phyloP scores from a whole-genome alignment of 2,888 invertebrate genomes.

The Eudasyphora cyanicolor region DNA sequence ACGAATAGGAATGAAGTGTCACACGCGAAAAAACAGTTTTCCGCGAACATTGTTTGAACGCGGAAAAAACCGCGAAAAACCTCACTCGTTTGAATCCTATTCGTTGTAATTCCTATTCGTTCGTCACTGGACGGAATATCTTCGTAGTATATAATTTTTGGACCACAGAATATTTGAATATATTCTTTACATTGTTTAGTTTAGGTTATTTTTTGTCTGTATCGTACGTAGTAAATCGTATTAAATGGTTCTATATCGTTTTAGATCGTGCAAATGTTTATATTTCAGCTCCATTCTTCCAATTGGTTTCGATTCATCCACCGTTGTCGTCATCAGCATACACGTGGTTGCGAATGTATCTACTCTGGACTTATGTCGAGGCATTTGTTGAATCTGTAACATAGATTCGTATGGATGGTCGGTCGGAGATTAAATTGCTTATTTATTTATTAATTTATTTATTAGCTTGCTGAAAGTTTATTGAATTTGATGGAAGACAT shows the following conservation, averaged over 20 bases:
- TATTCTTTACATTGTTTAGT: too few relatives aligned
- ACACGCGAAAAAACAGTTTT: too few relatives aligned
- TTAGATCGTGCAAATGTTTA: background rate
- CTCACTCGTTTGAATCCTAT: too few relatives aligned
- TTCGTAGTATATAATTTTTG: too few relatives aligned
- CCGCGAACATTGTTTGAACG: too few relatives aligned
- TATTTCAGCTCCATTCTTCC: background rate
- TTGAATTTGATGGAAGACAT: conserved; percentile 1
- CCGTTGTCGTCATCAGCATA: background rate
- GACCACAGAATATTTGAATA: too few relatives aligned
- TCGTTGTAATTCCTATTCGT: too few relatives aligned
- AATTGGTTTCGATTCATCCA: background rate
- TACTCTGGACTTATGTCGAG: background rate
- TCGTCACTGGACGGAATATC: too few relatives aligned
- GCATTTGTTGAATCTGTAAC: background rate
- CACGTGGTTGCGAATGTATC: background rate
- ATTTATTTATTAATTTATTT: background rate
- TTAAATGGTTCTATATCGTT: background rate
- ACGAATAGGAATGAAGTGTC: too few relatives aligned
- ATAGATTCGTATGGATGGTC: background rate
- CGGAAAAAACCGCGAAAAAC: too few relatives aligned
- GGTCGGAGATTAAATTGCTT: background rate
- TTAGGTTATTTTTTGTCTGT: too few relatives aligned
- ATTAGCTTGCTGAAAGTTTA: background rate
- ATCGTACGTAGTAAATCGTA: background rate